Evolutionary conservation across 2,113 vertebrate genomes (phyloP), one percentile per base, ranked within the genome.

Genomic region (Aegotheles bennettii): DNA sequence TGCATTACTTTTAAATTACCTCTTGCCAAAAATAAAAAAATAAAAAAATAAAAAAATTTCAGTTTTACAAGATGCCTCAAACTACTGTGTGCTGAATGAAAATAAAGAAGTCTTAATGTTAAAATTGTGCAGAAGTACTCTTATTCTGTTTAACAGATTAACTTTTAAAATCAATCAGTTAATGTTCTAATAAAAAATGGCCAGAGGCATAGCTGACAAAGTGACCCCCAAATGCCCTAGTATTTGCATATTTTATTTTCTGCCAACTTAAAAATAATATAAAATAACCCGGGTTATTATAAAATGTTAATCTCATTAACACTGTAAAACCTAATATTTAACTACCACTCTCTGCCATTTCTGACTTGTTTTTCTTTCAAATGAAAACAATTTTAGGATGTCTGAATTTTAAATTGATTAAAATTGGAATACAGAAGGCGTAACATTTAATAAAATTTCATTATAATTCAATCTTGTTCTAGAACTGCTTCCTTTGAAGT

Each of bases 341-440:
- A 94, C 92, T 82, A 63, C 12, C 6, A 31, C n/a, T 88, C 84
- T 90, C 67, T 94, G 63, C 17, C 8, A 48, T 94, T 92, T 89
- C 65, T 81, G 17, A 38, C 61, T 89, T 93, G 60, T 63, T 95
- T 97, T 87, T 95, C 63, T 78, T 95, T 95, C 78, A 95, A 76
- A 90, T 79, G 35, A 91, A 94, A 95, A 79, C 20, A 81, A 57
- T 88, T 88, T 84, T 20, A 23, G 29, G 19, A 56, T 88, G 33
- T 35, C 71, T 94, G 90, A 92, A 86, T 84, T 84, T 91, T 91
- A 81, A 67, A 76, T 56, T 84, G 48, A 13, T 65, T 73, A 93
- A 87, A 79, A 93, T 31, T 86, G 42, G n/a, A 94, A 88, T 78
- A 73, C 0, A 6, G 48, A 95, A 74, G 84, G 9, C 26, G 4